A percentile compares a stretch with the other conserved stretches of the same genome.
phyloP scores from a whole-genome alignment of 2,888 invertebrate genomes.

The Xestia c-nigrum region DNA sequence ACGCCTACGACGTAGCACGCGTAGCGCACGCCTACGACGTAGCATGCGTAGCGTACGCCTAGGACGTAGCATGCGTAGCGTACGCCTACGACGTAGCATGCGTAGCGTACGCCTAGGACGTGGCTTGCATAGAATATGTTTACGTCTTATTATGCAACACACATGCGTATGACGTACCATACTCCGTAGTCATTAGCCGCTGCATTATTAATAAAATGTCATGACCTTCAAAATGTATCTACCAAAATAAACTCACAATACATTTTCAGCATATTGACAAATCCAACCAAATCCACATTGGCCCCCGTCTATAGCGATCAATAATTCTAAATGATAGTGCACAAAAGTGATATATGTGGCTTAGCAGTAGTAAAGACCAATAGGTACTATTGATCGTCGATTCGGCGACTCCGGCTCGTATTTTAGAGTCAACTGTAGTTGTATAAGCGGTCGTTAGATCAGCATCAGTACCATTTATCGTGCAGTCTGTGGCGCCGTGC shows the following conservation, averaged over 20 bases:
- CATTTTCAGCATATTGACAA: slow-evolving; percentile 4
- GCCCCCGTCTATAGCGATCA: slow-evolving; percentile 19
- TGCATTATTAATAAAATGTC: background rate
- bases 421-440: slow-evolving; percentile 80
- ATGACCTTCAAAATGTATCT: background rate
- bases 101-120: background rate
- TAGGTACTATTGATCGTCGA: slow-evolving; percentile 71
- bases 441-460: slow-evolving; percentile 75
- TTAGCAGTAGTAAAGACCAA: slow-evolving; percentile 50
- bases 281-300: slow-evolving; percentile 1
- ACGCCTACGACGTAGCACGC: background rate
- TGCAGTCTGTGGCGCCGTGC: slow-evolving; percentile 75
- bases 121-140: background rate
- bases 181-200: background rate
- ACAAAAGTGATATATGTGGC: slow-evolving; percentile 71
- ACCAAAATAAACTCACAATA: background rate
- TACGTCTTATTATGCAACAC: background rate
- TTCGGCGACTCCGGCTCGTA: slow-evolving; percentile 71
- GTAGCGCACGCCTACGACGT: background rate
- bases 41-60: background rate
- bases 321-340: slow-evolving; percentile 56
- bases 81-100: background rate
- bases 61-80: slow-evolving; percentile 20
- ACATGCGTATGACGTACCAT: background rate
- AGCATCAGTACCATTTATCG: slow-evolving; percentile 77